A percentile compares a stretch with the other conserved stretches of the same genome.
Conservation (phyloP, 2,797 vertebrate species). For the Eleutherodactylus coqui region DNA sequence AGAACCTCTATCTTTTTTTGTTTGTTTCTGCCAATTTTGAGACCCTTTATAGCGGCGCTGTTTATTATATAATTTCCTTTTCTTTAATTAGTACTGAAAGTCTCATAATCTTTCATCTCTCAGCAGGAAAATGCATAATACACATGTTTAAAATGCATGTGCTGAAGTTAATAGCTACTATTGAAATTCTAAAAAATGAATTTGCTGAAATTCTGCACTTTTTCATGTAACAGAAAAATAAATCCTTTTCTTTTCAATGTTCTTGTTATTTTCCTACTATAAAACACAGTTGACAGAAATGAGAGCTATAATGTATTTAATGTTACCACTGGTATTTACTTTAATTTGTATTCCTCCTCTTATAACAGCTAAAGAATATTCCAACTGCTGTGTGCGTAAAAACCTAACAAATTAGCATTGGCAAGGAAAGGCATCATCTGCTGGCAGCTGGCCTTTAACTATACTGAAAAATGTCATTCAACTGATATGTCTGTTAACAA, state of each 20-base stretch:
- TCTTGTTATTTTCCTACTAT: conserved; percentile 4
- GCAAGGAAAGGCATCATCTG: conserved; percentile 48
- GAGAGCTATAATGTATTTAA: conserved; percentile 2
- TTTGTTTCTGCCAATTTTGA: not conserved
- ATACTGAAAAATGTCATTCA: conserved; percentile 61
- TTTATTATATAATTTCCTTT: not conserved
- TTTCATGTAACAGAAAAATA: not conserved
- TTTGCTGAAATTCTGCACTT: not conserved
- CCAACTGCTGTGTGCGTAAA: conserved; percentile 36
- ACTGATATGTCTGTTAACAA: conserved; percentile 53
- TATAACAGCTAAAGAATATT: conserved; percentile 24
- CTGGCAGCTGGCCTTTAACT: conserved; percentile 57
- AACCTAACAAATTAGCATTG: conserved; percentile 55
- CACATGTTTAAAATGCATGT: not conserved
- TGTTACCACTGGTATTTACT: conserved; percentile 26
- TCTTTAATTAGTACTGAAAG: not conserved
- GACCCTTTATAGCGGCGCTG: not conserved
- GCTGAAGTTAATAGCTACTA: not conserved
- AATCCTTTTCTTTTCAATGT: not conserved
- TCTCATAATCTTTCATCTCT: not conserved
- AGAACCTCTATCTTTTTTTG: not conserved
- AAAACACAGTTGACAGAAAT: conserved; percentile 6
- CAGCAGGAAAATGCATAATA: not conserved
- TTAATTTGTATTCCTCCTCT: conserved; percentile 26
- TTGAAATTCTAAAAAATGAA: not conserved